Evolutionary conservation across 2,888 invertebrate genomes (phyloP), one percentile per base, ranked within the genome.

Genomic region (Micoletzkya japonica): DNA sequence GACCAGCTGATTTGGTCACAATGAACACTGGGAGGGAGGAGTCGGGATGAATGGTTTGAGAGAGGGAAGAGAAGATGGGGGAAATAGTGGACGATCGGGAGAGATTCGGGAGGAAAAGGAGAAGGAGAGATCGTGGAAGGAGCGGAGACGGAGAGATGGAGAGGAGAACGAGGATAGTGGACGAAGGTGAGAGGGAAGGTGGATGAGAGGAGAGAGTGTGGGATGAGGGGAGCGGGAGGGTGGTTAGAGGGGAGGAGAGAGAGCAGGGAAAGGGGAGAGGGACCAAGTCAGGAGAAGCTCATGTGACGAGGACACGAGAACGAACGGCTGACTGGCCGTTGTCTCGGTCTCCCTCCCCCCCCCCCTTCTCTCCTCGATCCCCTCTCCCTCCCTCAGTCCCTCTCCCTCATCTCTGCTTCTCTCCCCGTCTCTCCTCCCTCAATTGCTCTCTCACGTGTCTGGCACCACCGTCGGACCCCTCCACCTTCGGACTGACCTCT

Each of bases 1-100:
- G n/a, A n/a, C 59, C 59, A 59, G 59, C 59, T 59, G 59, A 59
- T 59, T 59, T 59, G 59, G 59, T 34, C 59, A 59, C 37, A 59
- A 37, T 59, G 59, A 59, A 59, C 37, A 59, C 37, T 39, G 59
- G 44, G 17, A 39, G 59, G 32, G 39, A 39, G 17, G 14, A 54
- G 54, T 10, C 20, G 54, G 54, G 54, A 54, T 14, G n/a, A n/a
- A n/a, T n/a, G n/a, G n/a, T n/a, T n/a, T n/a, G n/a, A n/a, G n/a
- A n/a, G n/a, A n/a, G n/a, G n/a, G n/a, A n/a, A n/a, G n/a, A n/a
- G n/a, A n/a, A n/a, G n/a, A n/a, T n/a, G n/a, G n/a, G n/a, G n/a
- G n/a, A n/a, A n/a, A n/a, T n/a, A n/a, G n/a, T n/a, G n/a, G n/a
- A n/a, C n/a, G n/a, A n/a, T n/a, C n/a, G n/a, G n/a, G n/a, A n/a